phyloP scores from a whole-genome alignment of 2,888 invertebrate species.

The Sphinx pinastri region DNA sequence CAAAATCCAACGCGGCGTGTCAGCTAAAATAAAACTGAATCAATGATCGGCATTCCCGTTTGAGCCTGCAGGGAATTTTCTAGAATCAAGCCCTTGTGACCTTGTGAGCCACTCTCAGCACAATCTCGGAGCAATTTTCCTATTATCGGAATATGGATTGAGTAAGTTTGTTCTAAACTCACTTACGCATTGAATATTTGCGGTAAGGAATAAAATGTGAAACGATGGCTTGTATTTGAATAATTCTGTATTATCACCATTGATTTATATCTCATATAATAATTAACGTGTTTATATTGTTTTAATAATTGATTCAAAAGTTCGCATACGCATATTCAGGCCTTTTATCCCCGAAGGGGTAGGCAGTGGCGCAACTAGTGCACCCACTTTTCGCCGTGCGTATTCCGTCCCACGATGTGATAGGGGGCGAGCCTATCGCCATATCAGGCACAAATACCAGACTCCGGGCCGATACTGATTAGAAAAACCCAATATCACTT shows the following conservation, averaged over 20 bases:
- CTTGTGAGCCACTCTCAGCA: conserved; percentile 39
- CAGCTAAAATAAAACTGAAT: conserved; percentile 42
- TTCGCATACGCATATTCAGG: no score
- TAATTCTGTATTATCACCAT: background rate
- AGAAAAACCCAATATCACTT: no score
- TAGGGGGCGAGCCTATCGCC: no score
- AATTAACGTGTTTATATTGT: no score
- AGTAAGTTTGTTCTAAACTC: conserved; percentile 25
- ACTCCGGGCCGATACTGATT: no score
- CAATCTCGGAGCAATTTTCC: conserved; percentile 52
- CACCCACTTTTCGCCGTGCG: no score
- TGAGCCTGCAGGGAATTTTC: conserved; percentile 42
- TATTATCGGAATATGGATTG: conserved; percentile 48
- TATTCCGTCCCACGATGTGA: no score
- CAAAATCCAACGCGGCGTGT: background rate
- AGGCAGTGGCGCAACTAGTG: no score
- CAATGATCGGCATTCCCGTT: conserved; percentile 49
- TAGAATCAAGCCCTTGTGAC: conserved; percentile 44
- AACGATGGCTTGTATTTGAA: background rate
- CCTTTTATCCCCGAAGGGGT: no score
- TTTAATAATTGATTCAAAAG: no score
- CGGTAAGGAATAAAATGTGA: background rate
- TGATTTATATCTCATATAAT: no score
- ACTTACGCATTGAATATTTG: conserved; percentile 10
- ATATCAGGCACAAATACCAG: no score